A percentile compares a stretch with the other conserved stretches of the same genome.
Evolutionary conservation across 64 coral and sea anemone species (phyloP).

Genomic region (Actinia tenebrosa): DNA sequence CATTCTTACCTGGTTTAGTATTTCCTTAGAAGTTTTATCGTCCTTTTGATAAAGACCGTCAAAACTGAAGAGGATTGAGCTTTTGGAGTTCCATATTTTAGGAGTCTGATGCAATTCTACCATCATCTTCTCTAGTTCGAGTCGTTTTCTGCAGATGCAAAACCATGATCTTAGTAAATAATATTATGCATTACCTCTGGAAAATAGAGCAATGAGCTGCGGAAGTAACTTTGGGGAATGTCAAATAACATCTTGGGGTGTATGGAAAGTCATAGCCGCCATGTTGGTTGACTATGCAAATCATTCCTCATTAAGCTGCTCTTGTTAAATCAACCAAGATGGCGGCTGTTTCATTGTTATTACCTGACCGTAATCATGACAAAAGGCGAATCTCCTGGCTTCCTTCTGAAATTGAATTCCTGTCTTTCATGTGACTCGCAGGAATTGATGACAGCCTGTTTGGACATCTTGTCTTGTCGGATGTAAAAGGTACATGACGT

Average conservation of each 20-base stretch:
- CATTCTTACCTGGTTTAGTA: not conserved
- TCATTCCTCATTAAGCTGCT: too few species aligned
- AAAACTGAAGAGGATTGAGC: conserved; percentile 7
- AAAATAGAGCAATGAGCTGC: not conserved
- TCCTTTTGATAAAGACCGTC: not conserved
- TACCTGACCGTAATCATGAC: not conserved
- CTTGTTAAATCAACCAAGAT: too few species aligned
- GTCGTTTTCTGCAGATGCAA: not conserved
- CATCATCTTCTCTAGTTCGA: not conserved
- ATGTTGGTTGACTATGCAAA: too few species aligned
- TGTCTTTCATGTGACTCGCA: conserved; percentile 4
- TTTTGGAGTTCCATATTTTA: not conserved
- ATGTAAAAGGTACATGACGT: not conserved
- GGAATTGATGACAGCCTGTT: not conserved
- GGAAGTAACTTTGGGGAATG: not conserved
- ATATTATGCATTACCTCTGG: not conserved
- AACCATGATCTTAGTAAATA: not conserved
- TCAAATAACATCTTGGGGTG: not conserved
- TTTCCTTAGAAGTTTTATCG: not conserved
- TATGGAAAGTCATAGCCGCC: too few species aligned
- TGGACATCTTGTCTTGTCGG: not conserved
- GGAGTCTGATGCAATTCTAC: not conserved
- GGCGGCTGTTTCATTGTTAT: too few species aligned
- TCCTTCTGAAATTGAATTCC: not conserved
- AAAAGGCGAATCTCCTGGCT: not conserved